Evolutionary conservation across 2,797 vertebrate species (phyloP).

Genomic region (Loriculus beryllinus): DNA sequence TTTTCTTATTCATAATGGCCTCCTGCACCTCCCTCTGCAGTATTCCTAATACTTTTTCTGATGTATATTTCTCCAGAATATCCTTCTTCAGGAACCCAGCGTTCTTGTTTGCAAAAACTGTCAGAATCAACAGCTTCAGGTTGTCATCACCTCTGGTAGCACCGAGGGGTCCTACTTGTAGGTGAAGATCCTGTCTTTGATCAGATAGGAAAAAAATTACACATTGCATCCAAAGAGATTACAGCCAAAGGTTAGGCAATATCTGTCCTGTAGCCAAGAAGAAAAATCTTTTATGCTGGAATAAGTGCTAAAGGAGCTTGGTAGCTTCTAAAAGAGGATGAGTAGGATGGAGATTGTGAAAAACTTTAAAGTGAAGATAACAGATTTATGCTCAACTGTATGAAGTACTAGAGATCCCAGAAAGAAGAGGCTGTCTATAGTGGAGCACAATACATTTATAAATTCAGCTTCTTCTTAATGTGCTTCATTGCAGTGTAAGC

Average conservation of each 20-base stretch:
- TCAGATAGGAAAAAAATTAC: neutral
- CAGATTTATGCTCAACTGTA: neutral
- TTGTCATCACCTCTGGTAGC: neutral
- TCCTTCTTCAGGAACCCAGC: neutral
- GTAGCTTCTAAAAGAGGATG: neutral
- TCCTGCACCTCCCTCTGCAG: neutral
- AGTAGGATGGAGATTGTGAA: neutral
- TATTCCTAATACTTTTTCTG: neutral
- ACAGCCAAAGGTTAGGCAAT: neutral
- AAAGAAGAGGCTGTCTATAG: neutral
- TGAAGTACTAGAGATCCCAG: neutral
- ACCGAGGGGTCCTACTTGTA: neutral
- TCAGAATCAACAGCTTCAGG: neutral
- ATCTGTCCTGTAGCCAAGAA: neutral
- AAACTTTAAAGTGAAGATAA: neutral
- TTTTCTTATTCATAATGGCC: neutral
- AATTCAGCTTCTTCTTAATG: neutral
- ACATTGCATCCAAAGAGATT: neutral
- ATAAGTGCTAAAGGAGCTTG: neutral
- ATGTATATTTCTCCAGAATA: neutral
- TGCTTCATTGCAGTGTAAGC: neutral
- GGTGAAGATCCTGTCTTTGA: neutral
- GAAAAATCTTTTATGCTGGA: neutral
- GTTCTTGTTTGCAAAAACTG: neutral
- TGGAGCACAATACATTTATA: neutral